These are phyloP conservation scores for Scartelaos histophorus DNA, from an alignment of 2,113 vertebrate genomes.

Conservation along the genomic window DNA sequence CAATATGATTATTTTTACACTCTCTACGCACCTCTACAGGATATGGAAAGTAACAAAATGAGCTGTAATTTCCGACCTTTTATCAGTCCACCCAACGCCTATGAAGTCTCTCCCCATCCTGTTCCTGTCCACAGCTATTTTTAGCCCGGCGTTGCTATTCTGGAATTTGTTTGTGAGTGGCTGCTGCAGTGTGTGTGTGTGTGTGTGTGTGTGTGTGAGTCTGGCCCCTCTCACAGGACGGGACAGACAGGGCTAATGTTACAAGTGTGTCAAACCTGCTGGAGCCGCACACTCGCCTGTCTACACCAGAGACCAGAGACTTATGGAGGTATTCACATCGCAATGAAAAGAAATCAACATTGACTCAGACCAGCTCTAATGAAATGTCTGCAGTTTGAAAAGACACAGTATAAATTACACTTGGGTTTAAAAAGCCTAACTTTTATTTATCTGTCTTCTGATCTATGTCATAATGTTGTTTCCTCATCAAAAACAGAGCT, in stretches of 20 bases:
- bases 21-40: background rate
- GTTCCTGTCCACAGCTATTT: constrained; percentile 78
- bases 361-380: background rate
- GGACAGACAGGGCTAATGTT: constrained; percentile 67
- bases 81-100: constrained; percentile 59
- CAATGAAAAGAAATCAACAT: background rate
- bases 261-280: constrained; percentile 53
- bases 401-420: too few species aligned
- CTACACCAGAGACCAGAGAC: constrained; percentile 10
- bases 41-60: constrained; percentile 3
- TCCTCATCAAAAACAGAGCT: too few species aligned
- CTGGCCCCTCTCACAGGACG: constrained; percentile 76
- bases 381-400: background rate
- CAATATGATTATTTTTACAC: background rate
- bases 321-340: background rate
- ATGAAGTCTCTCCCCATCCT: constrained; percentile 36
- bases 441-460: too few species aligned
- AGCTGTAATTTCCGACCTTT: constrained; percentile 9
- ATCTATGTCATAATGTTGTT: too few species aligned
- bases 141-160: constrained; percentile 81
- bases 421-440: too few species aligned
- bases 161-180: constrained; percentile 81
- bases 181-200: constrained; percentile 71
- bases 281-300: constrained; percentile 36
- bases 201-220: constrained; percentile 76